These are phyloP conservation scores for Oryzias dopingdopingensis DNA, from an alignment of 2,797 vertebrate genomes.

Conservation along the genomic window DNA sequence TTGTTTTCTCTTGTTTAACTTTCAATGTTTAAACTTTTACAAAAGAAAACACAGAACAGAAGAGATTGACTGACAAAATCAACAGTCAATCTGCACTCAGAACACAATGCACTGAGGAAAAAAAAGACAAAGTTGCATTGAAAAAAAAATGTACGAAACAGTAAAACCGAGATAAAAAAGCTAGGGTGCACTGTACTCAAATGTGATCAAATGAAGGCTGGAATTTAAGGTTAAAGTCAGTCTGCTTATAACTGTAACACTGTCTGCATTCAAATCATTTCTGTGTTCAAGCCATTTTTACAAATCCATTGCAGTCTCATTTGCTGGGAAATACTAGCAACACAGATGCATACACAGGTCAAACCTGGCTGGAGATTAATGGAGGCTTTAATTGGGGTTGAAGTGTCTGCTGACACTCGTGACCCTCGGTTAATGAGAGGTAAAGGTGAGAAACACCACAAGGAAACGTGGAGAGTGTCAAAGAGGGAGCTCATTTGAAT, in stretches of 20 bases:
- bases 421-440: conserved; percentile 66
- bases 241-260: neutral
- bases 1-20: too few relatives aligned
- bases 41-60: too few relatives aligned
- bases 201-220: neutral
- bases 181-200: neutral
- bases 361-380: conserved; percentile 64
- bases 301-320: conserved; percentile 37
- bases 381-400: conserved; percentile 64
- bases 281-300: conserved; percentile 10
- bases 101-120: too few relatives aligned
- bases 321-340: conserved; percentile 19
- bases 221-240: neutral
- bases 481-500: conserved; percentile 23
- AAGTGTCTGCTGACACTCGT: conserved; percentile 68
- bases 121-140: too few relatives aligned
- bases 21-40: too few relatives aligned
- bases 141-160: too few relatives aligned
- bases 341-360: conserved; percentile 30
- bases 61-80: too few relatives aligned
- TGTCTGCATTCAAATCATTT: conserved; percentile 4
- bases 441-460: conserved; percentile 18
- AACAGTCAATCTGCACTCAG: too few relatives aligned
- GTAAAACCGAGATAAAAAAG: too few relatives aligned
- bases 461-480: conserved; percentile 5